phyloP scores from a whole-genome alignment of 2,888 invertebrate genomes.

The Hipparchia sbordonii region DNA sequence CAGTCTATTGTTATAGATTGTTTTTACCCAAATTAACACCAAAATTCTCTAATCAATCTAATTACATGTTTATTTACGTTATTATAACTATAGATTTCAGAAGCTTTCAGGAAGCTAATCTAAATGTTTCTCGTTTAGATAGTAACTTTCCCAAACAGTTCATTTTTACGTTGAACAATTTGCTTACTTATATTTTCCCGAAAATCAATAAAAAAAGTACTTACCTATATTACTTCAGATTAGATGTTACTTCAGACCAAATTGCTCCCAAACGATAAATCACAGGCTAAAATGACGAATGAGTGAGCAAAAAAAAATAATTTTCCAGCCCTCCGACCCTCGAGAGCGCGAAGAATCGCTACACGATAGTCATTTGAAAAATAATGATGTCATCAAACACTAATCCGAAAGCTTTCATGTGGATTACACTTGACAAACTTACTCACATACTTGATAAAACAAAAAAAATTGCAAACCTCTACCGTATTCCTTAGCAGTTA shows the following conservation, averaged over 20 bases:
- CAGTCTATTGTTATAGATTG: too few relatives aligned
- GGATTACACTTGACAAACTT: constrained; percentile 66
- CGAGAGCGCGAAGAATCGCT: constrained; percentile 68
- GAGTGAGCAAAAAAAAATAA: constrained; percentile 49
- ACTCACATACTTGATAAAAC: constrained; percentile 23
- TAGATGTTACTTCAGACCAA: constrained; percentile 29
- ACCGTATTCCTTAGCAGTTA: constrained; percentile 45
- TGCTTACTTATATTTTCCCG: not conserved
- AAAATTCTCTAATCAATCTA: too few relatives aligned
- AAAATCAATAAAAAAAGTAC: constrained; percentile 3
- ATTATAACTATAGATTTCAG: too few relatives aligned
- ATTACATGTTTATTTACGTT: too few relatives aligned
- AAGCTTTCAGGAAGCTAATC: too few relatives aligned
- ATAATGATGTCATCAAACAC: constrained; percentile 83
- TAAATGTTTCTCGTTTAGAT: too few relatives aligned
- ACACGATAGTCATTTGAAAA: constrained; percentile 78
- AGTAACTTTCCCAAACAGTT: too few relatives aligned
- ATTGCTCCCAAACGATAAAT: constrained; percentile 68
- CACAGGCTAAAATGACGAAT: constrained; percentile 53
- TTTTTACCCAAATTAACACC: too few relatives aligned
- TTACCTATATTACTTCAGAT: not conserved
- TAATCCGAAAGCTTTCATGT: constrained; percentile 83
- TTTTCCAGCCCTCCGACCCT: constrained; percentile 55
- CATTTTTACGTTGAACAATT: too few relatives aligned
- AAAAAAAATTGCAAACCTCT: constrained; percentile 12